A percentile compares a stretch with the other conserved stretches of the same genome.
phyloP scores from a whole-genome alignment of 2,113 vertebrate species.

The Odontophorus gujanensis region DNA sequence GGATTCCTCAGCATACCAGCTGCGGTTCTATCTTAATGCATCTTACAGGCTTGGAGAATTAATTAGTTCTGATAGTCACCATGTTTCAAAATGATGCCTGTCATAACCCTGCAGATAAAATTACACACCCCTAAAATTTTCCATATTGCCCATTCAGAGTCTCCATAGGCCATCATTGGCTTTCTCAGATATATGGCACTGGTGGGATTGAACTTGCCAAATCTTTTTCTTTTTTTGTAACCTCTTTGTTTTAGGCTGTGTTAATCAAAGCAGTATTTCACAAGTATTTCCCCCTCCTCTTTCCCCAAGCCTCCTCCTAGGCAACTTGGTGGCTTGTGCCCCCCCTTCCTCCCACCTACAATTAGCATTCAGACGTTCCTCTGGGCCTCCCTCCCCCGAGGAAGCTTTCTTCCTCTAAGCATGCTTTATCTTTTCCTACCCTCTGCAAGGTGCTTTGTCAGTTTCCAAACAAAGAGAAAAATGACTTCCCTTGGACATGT shows the following conservation, averaged over 20 bases:
- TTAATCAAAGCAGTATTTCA: conserved; percentile 64
- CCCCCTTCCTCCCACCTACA: conserved; percentile 49
- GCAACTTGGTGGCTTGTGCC: conserved; percentile 2
- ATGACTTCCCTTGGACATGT: conserved; percentile 50
- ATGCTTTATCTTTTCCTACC: conserved; percentile 43
- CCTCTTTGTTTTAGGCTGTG: conserved; percentile 61
- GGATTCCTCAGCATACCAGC: conserved; percentile 78
- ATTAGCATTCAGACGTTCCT: conserved; percentile 56
- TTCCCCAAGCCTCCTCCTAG: conserved; percentile 22
- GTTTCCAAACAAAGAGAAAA: conserved; percentile 60
- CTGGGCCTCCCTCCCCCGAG: conserved; percentile 26
- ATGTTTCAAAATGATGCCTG: conserved; percentile 54
- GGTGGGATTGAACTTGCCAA: conserved; percentile 51
- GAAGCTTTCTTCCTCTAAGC: conserved; percentile 54
- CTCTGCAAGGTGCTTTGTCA: conserved; percentile 62
- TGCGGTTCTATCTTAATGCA: conserved; percentile 48
- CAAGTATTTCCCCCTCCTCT: conserved; percentile 15
- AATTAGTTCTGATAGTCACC: conserved; percentile 71
- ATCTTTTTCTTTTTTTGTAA: background rate
- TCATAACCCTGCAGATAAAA: conserved; percentile 57
- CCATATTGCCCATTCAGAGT: conserved; percentile 42
- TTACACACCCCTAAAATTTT: conserved; percentile 46
- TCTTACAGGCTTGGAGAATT: conserved; percentile 63
- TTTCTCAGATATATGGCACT: conserved; percentile 22
- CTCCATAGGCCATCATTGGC: background rate